Evolutionary conservation across 2,113 vertebrate species (phyloP), one percentile per base, ranked within the genome.

Genomic region (Myrmophylax atrothorax): DNA sequence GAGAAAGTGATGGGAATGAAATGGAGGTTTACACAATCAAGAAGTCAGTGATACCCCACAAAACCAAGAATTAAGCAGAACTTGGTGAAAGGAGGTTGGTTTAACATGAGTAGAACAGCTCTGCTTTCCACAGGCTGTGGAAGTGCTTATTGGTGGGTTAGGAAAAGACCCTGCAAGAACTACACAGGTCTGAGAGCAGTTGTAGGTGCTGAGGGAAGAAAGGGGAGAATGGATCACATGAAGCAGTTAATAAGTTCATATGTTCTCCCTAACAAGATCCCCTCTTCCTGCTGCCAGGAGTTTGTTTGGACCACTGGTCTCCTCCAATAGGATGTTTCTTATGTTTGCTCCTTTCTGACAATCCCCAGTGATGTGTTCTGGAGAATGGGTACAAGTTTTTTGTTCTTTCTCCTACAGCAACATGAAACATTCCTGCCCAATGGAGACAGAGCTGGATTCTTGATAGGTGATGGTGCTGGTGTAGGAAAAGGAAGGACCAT

Each of bases 401-500:
- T 62, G 24, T 93, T 52, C 81, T 66, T 93, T 72, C 89, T 90
- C 83, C 91, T 89, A 69, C 96, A 99, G 99, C 99, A 99, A 99
- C 99, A 99, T 83, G 99, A 99, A 98, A 99, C 99, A 94, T 99
- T 99, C 98, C 99, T 99, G 75, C 99, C 99, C 23, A 99, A 98
- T 75, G 98, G 99, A 74, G 99, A 99, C 87, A 97, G 99, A 97
- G 99, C 99, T 63, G 99, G 99, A 75, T 99, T 99, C 97, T 96
- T 99, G 97, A 99, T 99, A 74, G 99, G 99, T 9, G 99, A 99
- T 64, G 99, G 99, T 82, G 99, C 99, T 53, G 99, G 99, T 81
- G 99, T 99, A 74, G 99, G 99, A 58, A 99, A 99, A 98, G 99
- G 99, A 92, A 98, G 99, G 82, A 99, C 99, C 25, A 99, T 99